A percentile compares a stretch with the other conserved stretches of the same genome.
Evolutionary conservation across 2,888 invertebrate species (phyloP).

Genomic region (Scelioninae gen. 2): DNA sequence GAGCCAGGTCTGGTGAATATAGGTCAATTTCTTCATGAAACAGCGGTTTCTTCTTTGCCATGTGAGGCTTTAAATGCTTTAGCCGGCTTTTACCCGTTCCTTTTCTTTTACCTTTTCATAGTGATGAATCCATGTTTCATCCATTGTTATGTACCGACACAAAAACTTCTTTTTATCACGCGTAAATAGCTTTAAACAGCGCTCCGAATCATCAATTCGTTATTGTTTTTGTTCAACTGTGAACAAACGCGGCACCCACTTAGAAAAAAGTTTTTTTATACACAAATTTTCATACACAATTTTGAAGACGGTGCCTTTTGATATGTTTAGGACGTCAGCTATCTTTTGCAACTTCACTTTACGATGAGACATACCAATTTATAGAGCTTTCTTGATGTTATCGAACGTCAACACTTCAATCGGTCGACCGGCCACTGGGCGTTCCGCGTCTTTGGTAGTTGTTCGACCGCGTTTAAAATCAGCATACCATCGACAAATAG

Average conservation of each 20-base stretch:
- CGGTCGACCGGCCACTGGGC: slow-evolving; percentile 28
- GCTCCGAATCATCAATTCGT: neutral
- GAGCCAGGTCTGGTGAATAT: too few relatives aligned
- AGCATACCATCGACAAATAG: slow-evolving; percentile 55
- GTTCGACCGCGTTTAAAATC: slow-evolving; percentile 37
- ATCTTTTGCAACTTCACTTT: slow-evolving; percentile 58
- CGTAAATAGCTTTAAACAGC: neutral
- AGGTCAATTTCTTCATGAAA: too few relatives aligned
- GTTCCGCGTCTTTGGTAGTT: slow-evolving; percentile 42
- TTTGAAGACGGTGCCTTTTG: slow-evolving; percentile 3
- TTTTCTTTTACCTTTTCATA: neutral
- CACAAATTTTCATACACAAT: slow-evolving; percentile 63
- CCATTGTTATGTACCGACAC: neutral
- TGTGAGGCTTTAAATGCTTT: slow-evolving; percentile 10
- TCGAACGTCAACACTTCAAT: slow-evolving; percentile 1
- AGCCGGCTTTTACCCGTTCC: slow-evolving; percentile 5
- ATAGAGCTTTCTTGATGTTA: slow-evolving; percentile 24
- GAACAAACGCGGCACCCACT: slow-evolving; percentile 13
- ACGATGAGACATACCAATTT: slow-evolving; percentile 51
- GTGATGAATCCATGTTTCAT: slow-evolving; percentile 4
- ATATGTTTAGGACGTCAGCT: slow-evolving; percentile 8
- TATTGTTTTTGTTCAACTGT: neutral
- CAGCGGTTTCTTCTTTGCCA: too few relatives aligned
- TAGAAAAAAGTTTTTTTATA: slow-evolving; percentile 37
- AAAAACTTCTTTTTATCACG: neutral